Base-by-base conservation (phyloP, 2,113 vertebrate genomes). In the Leptobrachium ailaonicum region DNA sequence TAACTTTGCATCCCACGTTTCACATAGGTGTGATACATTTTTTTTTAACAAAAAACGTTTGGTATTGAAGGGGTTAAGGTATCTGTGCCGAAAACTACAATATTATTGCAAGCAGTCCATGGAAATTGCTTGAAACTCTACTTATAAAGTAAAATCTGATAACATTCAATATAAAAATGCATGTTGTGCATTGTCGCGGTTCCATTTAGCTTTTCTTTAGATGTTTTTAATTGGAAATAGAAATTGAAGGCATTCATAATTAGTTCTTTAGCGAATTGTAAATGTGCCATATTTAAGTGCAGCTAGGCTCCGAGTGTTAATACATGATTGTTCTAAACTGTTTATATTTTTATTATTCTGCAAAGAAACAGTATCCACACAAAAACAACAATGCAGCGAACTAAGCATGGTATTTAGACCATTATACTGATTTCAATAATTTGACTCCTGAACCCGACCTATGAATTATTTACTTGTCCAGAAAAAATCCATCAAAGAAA, bases 381-480 rank as follows among this genome's bases (percentile, higher is more conserved):
- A 41, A 32, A 32, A 32, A 50, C 47, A 41, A 47, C 71, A 71
- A 80, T 14, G 44, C 54, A 60, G 41, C 12, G 62, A 67, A 68
- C 45, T 63, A 69, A 75, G 58, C 71, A 69, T 42, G 53, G 42
- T 62, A 53, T 62, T 69, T 68, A 69, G 72, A 69, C 79, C 66
- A 60, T 81, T 69, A 81, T 41, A 13, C 54, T 42, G 67, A 81
- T 74, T 42, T 69, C 79, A 68, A 69, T 81, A 75, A 69, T 11
- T 41, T 66, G 66, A 58, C 63, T 60, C 47, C 66, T 47, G 4
- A 41, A 69, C 71, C 64, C 71, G 42, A 44, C 41, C 32, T 42
- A 69, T 81, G 43, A 74, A 81, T 81, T 75, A 81, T 75, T 68
- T 75, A 75, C 79, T 69, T 68, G 63, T 62, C 44, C 72, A 47